Base-by-base conservation (phyloP, 92 coral and sea anemone genomes). In the Micromussa lordhowensis region DNA sequence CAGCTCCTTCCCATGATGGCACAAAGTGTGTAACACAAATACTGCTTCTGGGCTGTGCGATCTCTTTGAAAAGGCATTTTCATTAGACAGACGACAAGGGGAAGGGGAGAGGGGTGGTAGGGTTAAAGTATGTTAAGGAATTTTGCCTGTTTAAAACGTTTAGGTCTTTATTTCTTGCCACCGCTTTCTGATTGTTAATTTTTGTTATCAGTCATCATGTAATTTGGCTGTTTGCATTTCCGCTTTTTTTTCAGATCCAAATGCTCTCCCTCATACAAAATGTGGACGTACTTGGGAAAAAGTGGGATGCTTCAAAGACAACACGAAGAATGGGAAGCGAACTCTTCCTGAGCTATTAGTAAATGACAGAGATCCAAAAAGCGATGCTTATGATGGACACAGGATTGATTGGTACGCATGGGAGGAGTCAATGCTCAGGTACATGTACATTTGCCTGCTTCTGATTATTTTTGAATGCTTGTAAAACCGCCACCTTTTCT, bases 311-410 rank as follows among this genome's bases (percentile, higher is more conserved):
- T 92, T 92, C 38, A 54, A 38, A 24, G 95, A 92, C 32, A 87
- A 87, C 21, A 79, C 76, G 22, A 35, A 68, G 57, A 35, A 36
- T 17, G 78, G 70, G 16, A 51, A 77, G 24, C 83, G 91, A 17
- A 88, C 95, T 16, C 85, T 92, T 13, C 88, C 87, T 5, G 54
- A 59, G 13, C 86, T 85, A 66, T 74, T 92, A 22, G 51, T 92
- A 53, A 92, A 69, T 54, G 95, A 92, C 72, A 85, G 93, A 68
- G 90, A 81, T n/a, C 32, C 19, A 28, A 82, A 32, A 0, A 92
- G 95, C 61, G 95, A 92, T 66, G 88, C 86, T 5, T 68, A 92
- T 40, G 95, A 92, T 86, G 95, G 95, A 5, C 95, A 92, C 38
- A 34, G 54, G 68, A 68, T 92, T 36, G 83, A 92, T 55, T 92